Evolutionary conservation across 1,140 invertebrate species (phyloP), one percentile per base, ranked within the genome.

Genomic region (Atopsyche davidsoni): DNA sequence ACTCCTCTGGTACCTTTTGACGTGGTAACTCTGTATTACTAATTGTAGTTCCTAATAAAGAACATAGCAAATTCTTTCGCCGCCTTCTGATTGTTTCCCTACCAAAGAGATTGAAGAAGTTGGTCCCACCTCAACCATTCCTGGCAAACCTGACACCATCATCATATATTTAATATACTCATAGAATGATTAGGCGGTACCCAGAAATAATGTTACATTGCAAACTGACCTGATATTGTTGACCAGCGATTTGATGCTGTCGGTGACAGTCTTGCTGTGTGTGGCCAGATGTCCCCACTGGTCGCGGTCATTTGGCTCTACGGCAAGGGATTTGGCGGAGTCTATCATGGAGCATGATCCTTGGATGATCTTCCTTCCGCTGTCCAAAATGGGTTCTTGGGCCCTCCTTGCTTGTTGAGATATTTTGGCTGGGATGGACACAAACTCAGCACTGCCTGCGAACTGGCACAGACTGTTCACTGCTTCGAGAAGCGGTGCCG

Each of bases 191-290:
- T n/a, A n/a, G n/a, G n/a, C n/a, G 9, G 28, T 31, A 31, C 9
- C 9, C 9, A 31, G n/a, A 31, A n/a, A n/a, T n/a, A n/a, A 28
- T 28, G 13, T 28, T 25, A 19, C 17, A 13, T 16, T 24, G 22
- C 19, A 23, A 21, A 66, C 63, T 62, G 63, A 85, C 83, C 79
- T 79, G 51, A 97, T 95, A 28, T 90, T 88, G 19, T 89, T 83
- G 0, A 96, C 92, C 2, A 98, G 75, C 10, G 84, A 81, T 68
- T 98, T 98, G 57, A 99, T 97, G 1, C 92, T 91, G 64, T 98
- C 94, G 11, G 92, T 96, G 0, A 98, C 92, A 58, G 83, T 86
- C 67, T 94, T 96, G 60, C 92, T 96, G 67, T 96, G 90, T 59
- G 83, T 86, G 0, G 95, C 93, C 41, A 98, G 79, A 31, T 86